Percentiles rank a stretch among this genome's conserved stretches.
Conservation (phyloP, 2,113 vertebrate species). For the Thalassarche chlororhynchos region DNA sequence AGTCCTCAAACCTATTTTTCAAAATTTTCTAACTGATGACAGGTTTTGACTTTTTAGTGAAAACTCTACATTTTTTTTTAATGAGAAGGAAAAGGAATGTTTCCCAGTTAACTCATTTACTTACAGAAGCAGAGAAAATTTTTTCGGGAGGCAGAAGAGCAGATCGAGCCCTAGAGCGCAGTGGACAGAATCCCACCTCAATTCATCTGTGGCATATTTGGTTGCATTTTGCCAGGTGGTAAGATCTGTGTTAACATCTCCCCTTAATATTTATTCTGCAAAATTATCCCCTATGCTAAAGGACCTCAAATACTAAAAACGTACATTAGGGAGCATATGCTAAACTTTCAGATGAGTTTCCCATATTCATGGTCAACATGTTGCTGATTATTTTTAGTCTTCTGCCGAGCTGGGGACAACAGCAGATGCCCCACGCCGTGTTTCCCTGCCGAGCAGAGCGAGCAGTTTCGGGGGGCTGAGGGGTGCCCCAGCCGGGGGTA, state of each 20-base stretch:
- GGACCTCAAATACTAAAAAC: background rate
- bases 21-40: background rate
- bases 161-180: background rate
- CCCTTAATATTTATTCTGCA: background rate
- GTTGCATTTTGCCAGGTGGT: background rate
- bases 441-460: background rate
- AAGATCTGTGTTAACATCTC: background rate
- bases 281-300: background rate
- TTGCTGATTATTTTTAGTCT: background rate
- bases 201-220: background rate
- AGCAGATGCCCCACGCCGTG: too few species aligned
- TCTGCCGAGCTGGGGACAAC: too few species aligned
- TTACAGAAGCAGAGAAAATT: background rate
- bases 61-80: background rate
- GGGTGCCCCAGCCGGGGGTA: background rate
- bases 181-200: background rate
- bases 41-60: background rate
- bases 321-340: fast-evolving
- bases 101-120: background rate
- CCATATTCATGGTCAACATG: background rate
- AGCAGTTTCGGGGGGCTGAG: too few species aligned
- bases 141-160: background rate
- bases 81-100: background rate
- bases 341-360: background rate
- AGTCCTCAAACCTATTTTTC: background rate